phyloP scores from a whole-genome alignment of 2,888 invertebrate genomes.

The Tenthredo amoena region DNA sequence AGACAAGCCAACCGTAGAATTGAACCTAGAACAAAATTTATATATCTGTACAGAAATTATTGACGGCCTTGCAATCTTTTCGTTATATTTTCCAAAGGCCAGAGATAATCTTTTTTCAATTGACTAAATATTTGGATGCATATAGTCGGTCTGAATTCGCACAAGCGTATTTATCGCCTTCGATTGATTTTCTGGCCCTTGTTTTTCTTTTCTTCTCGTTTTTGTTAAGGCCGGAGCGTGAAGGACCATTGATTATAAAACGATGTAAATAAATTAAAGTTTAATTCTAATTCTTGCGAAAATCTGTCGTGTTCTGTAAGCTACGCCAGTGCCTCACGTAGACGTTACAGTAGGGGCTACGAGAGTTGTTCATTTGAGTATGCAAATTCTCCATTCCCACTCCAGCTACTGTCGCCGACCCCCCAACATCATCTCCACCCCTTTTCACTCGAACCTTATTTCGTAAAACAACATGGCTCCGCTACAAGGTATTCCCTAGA shows the following conservation, averaged over 20 bases:
- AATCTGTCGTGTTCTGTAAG: slow-evolving; percentile 55
- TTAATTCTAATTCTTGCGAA: neutral
- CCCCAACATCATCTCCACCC: slow-evolving; percentile 49
- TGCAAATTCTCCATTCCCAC: slow-evolving; percentile 55
- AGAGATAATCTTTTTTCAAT: neutral
- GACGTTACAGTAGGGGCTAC: slow-evolving; percentile 45
- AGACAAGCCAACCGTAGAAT: neutral
- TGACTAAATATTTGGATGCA: neutral
- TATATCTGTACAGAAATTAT: neutral
- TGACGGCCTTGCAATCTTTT: neutral
- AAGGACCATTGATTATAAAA: neutral
- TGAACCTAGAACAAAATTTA: neutral
- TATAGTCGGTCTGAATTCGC: neutral
- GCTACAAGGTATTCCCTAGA: neutral
- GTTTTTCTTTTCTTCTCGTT: neutral
- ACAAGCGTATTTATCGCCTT: neutral
- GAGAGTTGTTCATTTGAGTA: slow-evolving; percentile 57
- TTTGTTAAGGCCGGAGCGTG: neutral
- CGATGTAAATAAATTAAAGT: neutral
- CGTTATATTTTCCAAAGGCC: neutral
- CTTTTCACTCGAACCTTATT: slow-evolving; percentile 45
- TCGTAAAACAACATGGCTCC: slow-evolving; percentile 53
- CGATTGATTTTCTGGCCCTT: neutral
- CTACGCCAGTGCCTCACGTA: slow-evolving; percentile 51
- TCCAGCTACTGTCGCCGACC: slow-evolving; percentile 38